Base-by-base conservation (phyloP, 1,140 invertebrate genomes). In the Drosophila carrolli region DNA sequence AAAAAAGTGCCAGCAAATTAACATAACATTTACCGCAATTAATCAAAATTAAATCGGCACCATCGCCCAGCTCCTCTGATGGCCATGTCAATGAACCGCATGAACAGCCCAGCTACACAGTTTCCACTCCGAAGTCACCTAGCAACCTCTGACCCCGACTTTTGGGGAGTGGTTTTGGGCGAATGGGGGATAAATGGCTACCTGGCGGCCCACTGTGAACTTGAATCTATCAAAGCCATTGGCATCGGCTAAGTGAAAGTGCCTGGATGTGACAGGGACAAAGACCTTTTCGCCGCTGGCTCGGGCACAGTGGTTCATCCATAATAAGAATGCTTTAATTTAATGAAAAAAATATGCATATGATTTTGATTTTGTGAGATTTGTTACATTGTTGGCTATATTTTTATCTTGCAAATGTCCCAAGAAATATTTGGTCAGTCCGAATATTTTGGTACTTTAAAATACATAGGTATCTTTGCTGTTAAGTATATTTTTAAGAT, bases 1-100 rank as follows among this genome's bases (percentile, higher is more conserved):
- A 77, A 77, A 82, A 83, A 83, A 78, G 55, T 73, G 60, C 53
- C 50, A 73, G 51, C 79, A 86, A 86, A 88, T 88, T 88, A 86
- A 72, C 81, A 81, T 81, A 86, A 67, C 68, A 86, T 78, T 88
- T 75, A 67, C 75, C 82, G 76, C 75, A 83, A 89, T 88, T 88
- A 89, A 88, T 88, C 84, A 89, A 83, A 78, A 58, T 78, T 47
- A 54, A 74, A 43, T 62, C 40, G 41, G 29, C 35, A 6, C 13
- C 44, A 58, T 50, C 65, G 14, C 16, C 13, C n/a, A 6, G 32
- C 14, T 9, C 48, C 66, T 10, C 37, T 23, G 13, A 43, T 46
- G 62, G 63, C 44, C 62, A 61, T 70, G 74, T 76, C 74, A 77
- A 68, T 77, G 75, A 61, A 77, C 63, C 74, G 73, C 74, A 70